phyloP scores from a whole-genome alignment of 2,888 invertebrate species.

The Agonopterix alstromeriana region DNA sequence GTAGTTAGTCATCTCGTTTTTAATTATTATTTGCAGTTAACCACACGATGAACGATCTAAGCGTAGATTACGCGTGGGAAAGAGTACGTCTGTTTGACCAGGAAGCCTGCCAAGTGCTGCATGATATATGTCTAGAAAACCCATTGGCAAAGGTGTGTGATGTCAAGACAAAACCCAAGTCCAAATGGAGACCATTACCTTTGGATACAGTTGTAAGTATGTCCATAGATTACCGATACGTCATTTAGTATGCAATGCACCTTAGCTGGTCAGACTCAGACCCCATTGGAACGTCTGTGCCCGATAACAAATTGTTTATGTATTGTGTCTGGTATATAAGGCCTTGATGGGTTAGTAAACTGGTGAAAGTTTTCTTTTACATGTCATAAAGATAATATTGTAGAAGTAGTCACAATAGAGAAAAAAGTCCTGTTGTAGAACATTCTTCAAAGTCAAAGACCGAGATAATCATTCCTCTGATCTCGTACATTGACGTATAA shows the following conservation, averaged over 20 bases:
- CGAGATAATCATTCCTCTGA: too few relatives aligned
- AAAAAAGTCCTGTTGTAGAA: background rate
- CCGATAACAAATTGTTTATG: too few relatives aligned
- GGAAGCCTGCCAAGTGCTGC: constrained; percentile 86
- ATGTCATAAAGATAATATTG: too few relatives aligned
- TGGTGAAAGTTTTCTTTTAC: too few relatives aligned
- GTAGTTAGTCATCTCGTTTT: too few relatives aligned
- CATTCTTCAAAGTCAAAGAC: too few relatives aligned
- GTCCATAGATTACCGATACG: background rate
- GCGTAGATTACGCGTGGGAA: constrained; percentile 93
- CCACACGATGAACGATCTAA: constrained; percentile 84
- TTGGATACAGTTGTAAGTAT: constrained; percentile 93
- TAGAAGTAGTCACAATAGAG: too few relatives aligned
- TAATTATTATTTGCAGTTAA: constrained; percentile 75
- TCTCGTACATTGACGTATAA: too few relatives aligned
- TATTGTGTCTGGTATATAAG: too few relatives aligned
- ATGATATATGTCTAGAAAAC: constrained; percentile 87
- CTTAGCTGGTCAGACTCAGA: too few relatives aligned
- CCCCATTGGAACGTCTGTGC: too few relatives aligned
- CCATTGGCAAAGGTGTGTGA: constrained; percentile 84
- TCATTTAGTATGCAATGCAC: background rate
- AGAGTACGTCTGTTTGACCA: constrained; percentile 92
- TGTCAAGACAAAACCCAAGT: constrained; percentile 91
- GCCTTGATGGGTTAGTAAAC: too few relatives aligned
- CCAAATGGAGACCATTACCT: constrained; percentile 96